A percentile compares a stretch with the other conserved stretches of the same genome.
phyloP scores from a whole-genome alignment of 2,888 invertebrate genomes.

The Athetis lepigone region DNA sequence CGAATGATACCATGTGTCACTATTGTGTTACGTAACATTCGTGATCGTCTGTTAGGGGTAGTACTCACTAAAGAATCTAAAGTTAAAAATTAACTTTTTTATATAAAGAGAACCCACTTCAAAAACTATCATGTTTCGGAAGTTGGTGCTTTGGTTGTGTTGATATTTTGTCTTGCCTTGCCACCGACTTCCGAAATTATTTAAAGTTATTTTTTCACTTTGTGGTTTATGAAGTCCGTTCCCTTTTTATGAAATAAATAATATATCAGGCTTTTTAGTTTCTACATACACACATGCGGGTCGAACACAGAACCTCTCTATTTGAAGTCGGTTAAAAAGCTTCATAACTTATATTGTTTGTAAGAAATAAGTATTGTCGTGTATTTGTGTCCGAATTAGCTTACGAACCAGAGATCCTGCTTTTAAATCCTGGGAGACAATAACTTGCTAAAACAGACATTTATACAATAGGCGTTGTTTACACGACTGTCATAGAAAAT shows the following conservation, averaged over 20 bases:
- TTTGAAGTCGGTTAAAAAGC: slow-evolving; percentile 2
- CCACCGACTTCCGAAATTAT: slow-evolving; percentile 1
- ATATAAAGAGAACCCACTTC: no score
- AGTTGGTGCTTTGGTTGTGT: no score
- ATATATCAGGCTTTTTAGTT: not conserved
- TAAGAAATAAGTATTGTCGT: slow-evolving; percentile 5
- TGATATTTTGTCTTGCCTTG: slow-evolving; percentile 2
- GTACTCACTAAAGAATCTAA: no score
- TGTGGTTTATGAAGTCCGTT: not conserved
- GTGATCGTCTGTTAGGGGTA: no score
- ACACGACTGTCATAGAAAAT: not conserved
- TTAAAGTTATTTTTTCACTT: slow-evolving; percentile 6
- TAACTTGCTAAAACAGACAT: not conserved
- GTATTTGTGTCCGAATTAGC: slow-evolving; percentile 1
- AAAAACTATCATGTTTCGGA: no score
- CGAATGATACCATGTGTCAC: no score
- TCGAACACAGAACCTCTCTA: not conserved
- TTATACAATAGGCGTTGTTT: not conserved
- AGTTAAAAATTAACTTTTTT: no score
- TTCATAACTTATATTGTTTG: slow-evolving; percentile 1
- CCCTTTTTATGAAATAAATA: slow-evolving; percentile 1
- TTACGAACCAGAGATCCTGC: not conserved
- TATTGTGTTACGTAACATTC: no score
- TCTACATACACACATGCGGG: not conserved
- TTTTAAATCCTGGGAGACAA: slow-evolving; percentile 3